Conservation (phyloP, 2,797 vertebrate species). For the Halcyon badia region DNA sequence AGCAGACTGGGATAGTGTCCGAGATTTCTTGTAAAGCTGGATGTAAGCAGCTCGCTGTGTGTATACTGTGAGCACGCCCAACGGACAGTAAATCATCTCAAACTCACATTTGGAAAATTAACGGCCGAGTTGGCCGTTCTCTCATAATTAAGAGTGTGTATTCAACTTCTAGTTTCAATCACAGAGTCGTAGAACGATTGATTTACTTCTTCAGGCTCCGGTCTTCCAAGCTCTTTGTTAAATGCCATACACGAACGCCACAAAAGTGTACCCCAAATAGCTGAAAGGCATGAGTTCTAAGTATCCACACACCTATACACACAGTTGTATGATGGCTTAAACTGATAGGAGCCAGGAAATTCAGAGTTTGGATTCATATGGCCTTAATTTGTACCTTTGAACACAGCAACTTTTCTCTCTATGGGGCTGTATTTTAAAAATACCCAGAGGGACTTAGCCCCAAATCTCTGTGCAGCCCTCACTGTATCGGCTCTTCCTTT, state of each 20-base stretch:
- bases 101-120: conserved; percentile 34
- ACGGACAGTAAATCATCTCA: conserved; percentile 61
- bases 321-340: conserved; percentile 40
- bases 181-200: neutral
- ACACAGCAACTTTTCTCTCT: neutral
- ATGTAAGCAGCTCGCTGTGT: neutral
- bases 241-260: neutral
- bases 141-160: neutral
- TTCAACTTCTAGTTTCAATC: neutral
- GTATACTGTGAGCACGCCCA: neutral
- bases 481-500: conserved; percentile 7
- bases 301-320: conserved; percentile 7
- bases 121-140: conserved; percentile 15
- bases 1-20: conserved; percentile 50
- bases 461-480: neutral
- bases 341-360: conserved; percentile 48
- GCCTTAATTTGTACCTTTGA: conserved; percentile 54
- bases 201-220: neutral
- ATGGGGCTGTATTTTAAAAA: neutral
- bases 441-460: neutral
- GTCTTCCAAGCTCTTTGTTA: neutral
- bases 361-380: conserved; percentile 31
- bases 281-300: conserved; percentile 39
- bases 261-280: neutral
- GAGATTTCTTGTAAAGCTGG: conserved; percentile 71